These are phyloP conservation scores for Trachymyrmex cornetzi DNA, from an alignment of 1,140 invertebrate genomes.

Conservation along the genomic window DNA sequence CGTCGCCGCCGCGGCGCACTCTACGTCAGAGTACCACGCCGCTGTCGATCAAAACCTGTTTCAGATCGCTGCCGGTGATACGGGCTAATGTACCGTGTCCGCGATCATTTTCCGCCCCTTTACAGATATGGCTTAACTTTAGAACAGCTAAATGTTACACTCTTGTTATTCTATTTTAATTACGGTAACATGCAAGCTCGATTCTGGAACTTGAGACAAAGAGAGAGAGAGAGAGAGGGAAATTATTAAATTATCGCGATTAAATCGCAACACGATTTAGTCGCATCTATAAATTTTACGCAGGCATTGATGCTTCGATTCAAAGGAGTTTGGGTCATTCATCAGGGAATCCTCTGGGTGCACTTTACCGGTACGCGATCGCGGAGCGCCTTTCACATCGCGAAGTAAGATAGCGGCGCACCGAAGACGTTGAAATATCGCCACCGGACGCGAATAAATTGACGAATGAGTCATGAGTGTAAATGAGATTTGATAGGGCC, in stretches of 20 bases:
- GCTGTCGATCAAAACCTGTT: slow-evolving; percentile 63
- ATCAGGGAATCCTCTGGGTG: neutral
- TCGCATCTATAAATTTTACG: neutral
- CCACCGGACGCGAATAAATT: slow-evolving; percentile 79
- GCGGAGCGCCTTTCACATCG: slow-evolving; percentile 67
- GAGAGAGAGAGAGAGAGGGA: neutral
- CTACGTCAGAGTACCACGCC: slow-evolving; percentile 55
- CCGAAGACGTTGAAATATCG: slow-evolving; percentile 72
- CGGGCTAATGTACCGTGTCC: slow-evolving; percentile 18
- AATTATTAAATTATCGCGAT: neutral
- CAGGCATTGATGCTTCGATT: neutral
- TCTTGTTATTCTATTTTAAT: slow-evolving; percentile 31
- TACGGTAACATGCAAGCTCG: neutral
- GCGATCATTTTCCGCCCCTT: slow-evolving; percentile 37
- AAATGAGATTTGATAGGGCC: slow-evolving; percentile 83
- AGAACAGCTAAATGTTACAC: neutral
- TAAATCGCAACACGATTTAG: neutral
- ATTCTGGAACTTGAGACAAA: neutral
- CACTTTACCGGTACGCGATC: neutral
- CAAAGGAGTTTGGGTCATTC: neutral
- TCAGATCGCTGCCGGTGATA: slow-evolving; percentile 42
- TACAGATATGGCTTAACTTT: slow-evolving; percentile 5
- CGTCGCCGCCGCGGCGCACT: slow-evolving; percentile 8
- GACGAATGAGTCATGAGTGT: slow-evolving; percentile 79
- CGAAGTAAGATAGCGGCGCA: slow-evolving; percentile 46